Conservation (phyloP, 2,113 vertebrate species). For the Gobio gobio region DNA sequence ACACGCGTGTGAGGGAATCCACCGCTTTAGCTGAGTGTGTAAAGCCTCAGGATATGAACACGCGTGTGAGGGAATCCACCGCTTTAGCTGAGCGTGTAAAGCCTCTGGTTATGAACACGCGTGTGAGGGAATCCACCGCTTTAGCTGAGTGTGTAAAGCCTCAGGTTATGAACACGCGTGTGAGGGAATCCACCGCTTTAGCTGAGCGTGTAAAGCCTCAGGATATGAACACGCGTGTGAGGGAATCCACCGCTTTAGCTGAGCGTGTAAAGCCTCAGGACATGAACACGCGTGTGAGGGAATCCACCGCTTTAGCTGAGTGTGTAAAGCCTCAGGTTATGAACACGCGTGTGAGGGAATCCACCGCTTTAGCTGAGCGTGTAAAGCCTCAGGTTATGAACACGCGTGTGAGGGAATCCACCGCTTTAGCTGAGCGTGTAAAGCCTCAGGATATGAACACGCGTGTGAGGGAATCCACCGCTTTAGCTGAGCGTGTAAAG, state of each 20-base stretch:
- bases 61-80: conserved; percentile 60
- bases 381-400: neutral
- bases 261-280: neutral
- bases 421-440: conserved; percentile 33
- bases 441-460: neutral
- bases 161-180: neutral
- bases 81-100: conserved; percentile 24
- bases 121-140: conserved; percentile 61
- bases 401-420: conserved; percentile 59
- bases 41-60: neutral
- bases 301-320: conserved; percentile 56
- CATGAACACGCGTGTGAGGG: conserved; percentile 39
- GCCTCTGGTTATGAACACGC: neutral
- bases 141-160: conserved; percentile 14
- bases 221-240: conserved; percentile 10
- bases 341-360: conserved; percentile 54
- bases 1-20: conserved; percentile 58
- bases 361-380: conserved; percentile 47
- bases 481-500: conserved; percentile 19
- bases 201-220: neutral
- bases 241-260: conserved; percentile 60
- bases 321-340: neutral
- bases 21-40: conserved; percentile 39
- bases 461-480: conserved; percentile 61
- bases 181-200: conserved; percentile 60